Percentiles rank a stretch among this genome's conserved stretches.
phyloP scores from a whole-genome alignment of 1,140 invertebrate genomes.

The Dreissena rostriformis region DNA sequence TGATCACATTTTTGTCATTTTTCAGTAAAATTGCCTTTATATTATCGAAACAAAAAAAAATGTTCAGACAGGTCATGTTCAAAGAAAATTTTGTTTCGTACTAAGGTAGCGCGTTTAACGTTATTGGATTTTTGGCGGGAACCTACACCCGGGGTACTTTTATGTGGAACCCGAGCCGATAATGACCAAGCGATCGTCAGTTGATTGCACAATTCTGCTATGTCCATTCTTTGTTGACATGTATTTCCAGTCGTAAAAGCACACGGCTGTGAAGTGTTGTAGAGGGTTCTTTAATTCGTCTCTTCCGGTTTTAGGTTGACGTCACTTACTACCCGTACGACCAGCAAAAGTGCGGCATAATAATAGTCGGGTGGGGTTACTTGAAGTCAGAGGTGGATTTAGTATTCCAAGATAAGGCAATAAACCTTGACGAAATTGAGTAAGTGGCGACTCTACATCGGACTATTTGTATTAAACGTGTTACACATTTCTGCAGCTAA shows the following conservation, averaged over 20 bases:
- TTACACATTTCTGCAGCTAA: not conserved
- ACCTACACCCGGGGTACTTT: too few species aligned
- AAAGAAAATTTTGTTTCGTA: too few species aligned
- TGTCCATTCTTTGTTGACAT: not conserved
- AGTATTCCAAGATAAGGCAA: not conserved
- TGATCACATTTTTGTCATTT: too few species aligned
- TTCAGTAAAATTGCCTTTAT: too few species aligned
- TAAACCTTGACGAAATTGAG: constrained; percentile 38
- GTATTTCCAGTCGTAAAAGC: not conserved
- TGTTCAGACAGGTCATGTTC: too few species aligned
- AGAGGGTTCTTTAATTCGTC: not conserved
- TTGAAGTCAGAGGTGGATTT: not conserved
- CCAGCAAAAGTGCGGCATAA: constrained; percentile 32
- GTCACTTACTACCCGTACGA: constrained; percentile 47
- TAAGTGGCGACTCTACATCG: not conserved
- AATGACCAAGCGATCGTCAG: not conserved
- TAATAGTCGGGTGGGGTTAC: constrained; percentile 34
- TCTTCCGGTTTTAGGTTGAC: constrained; percentile 24
- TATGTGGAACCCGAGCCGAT: too few species aligned
- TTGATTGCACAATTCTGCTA: not conserved
- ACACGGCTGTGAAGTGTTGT: not conserved
- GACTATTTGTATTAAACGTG: not conserved
- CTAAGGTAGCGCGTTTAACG: too few species aligned
- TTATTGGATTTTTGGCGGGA: too few species aligned
- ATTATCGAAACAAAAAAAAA: too few species aligned